phyloP scores from a whole-genome alignment of 2,113 vertebrate species.

The Myotis lucifugus region DNA sequence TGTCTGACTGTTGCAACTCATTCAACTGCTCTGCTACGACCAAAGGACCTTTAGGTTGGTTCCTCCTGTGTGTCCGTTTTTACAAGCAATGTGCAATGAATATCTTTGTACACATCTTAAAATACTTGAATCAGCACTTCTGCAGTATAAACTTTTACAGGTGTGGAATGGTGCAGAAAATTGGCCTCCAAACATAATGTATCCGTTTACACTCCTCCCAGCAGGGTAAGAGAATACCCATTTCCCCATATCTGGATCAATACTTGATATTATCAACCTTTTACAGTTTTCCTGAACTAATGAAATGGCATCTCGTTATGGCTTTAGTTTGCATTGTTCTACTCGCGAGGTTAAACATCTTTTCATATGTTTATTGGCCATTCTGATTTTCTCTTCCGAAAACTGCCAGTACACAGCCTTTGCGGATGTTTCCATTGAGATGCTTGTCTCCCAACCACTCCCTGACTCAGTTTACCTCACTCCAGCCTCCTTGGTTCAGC shows the following conservation, averaged over 20 bases:
- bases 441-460: neutral
- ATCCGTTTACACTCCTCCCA: neutral
- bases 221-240: neutral
- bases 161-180: neutral
- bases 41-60: too few relatives aligned
- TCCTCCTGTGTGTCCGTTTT: neutral
- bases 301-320: neutral
- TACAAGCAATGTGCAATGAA: neutral
- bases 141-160: neutral
- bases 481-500: neutral
- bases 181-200: neutral
- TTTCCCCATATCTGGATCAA: neutral
- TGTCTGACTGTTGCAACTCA: neutral
- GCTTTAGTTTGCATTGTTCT: neutral
- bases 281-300: neutral
- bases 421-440: neutral
- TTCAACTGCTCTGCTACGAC: neutral
- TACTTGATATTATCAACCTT: neutral
- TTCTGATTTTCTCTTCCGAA: neutral
- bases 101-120: neutral
- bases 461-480: neutral
- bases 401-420: neutral
- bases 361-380: neutral
- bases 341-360: neutral
- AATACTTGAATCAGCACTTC: neutral